Percentiles rank a stretch among this genome's conserved stretches.
phyloP scores from a whole-genome alignment of 2,888 invertebrate species.

The Drosophila subsilvestris region DNA sequence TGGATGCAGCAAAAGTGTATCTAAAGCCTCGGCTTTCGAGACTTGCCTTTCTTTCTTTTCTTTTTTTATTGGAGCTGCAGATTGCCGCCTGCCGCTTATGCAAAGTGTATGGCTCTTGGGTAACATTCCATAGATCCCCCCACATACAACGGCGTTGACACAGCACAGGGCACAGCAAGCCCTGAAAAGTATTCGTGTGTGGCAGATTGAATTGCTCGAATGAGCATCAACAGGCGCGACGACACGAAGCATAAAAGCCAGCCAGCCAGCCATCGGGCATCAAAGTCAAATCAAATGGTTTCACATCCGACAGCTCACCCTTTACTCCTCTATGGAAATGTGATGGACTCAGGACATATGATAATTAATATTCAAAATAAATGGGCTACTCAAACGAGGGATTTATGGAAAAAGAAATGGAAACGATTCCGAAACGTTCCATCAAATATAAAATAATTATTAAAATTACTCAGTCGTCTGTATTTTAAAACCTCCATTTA shows the following conservation, averaged over 20 bases:
- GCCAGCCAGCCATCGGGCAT: neutral
- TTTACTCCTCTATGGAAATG: neutral
- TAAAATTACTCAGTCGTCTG: too few species aligned
- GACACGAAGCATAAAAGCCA: neutral
- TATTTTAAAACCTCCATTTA: too few species aligned
- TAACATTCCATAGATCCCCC: constrained; percentile 32
- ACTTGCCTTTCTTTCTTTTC: neutral
- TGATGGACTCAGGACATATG: neutral
- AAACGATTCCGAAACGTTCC: too few species aligned
- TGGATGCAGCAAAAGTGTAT: neutral
- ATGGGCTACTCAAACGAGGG: too few species aligned
- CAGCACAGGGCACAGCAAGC: neutral
- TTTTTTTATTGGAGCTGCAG: constrained; percentile 3
- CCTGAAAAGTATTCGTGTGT: neutral
- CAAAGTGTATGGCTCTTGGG: constrained; percentile 58
- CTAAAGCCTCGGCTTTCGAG: neutral
- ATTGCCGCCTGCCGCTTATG: constrained; percentile 60
- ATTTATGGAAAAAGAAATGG: too few species aligned
- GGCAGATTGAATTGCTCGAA: constrained; percentile 19
- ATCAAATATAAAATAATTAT: too few species aligned
- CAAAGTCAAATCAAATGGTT: neutral
- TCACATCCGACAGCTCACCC: neutral
- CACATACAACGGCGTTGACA: neutral
- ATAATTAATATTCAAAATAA: neutral
- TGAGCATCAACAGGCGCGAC: constrained; percentile 29